These are phyloP conservation scores for Malurus elegans DNA, from an alignment of 2,113 vertebrate species.

Conservation along the genomic window DNA sequence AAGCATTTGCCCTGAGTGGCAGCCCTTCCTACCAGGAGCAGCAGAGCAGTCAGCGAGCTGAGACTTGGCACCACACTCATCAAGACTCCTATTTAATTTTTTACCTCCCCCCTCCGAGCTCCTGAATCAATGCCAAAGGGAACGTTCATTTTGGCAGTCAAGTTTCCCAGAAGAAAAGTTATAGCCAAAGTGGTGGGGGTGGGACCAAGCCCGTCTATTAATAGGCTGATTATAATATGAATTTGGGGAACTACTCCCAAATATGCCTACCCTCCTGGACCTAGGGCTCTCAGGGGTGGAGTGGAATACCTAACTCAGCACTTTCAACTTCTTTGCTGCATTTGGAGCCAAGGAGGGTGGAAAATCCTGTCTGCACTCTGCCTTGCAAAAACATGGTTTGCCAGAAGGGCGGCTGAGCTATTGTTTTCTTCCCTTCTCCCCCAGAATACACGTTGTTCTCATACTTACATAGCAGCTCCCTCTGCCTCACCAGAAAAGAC, in stretches of 20 bases:
- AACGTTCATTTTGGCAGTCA: neutral
- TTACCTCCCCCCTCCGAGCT: neutral
- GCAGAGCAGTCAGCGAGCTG: neutral
- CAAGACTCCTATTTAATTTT: neutral
- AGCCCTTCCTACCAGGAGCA: neutral
- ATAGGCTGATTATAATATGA: conserved; percentile 43
- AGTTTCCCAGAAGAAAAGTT: conserved; percentile 33
- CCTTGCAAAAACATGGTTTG: neutral
- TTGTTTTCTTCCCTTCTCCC: neutral
- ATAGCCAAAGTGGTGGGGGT: conserved; percentile 30
- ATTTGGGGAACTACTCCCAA: conserved; percentile 45
- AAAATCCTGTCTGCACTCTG: conserved; percentile 36
- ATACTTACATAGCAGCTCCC: neutral
- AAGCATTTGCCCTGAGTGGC: neutral
- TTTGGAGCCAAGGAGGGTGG: neutral
- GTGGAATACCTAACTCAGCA: conserved; percentile 41
- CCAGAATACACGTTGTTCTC: neutral
- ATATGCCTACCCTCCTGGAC: conserved; percentile 34
- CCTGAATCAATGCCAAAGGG: conserved; percentile 25
- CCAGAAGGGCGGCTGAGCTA: neutral
- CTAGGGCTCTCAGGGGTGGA: conserved; percentile 9
- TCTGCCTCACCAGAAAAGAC: neutral
- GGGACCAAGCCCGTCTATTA: conserved; percentile 44
- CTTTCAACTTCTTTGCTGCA: neutral
- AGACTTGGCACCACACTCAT: neutral